Base-by-base conservation (phyloP, 2,888 invertebrate species). In the Zonitis immaculata region DNA sequence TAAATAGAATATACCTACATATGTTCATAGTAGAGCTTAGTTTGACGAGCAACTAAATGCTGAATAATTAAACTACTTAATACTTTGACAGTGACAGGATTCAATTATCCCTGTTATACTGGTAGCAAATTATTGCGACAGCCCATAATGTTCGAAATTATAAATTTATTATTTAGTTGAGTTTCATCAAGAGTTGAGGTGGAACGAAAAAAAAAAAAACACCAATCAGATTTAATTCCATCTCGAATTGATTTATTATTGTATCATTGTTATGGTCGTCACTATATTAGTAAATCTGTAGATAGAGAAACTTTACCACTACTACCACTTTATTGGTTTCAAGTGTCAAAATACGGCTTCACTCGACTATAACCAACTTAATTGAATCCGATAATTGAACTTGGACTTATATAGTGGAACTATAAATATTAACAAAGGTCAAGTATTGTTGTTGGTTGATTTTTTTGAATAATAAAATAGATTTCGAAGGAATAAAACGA, bases 331-430 rank as follows among this genome's bases (percentile, higher is more conserved):
- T 42, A 47, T 47, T 30, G 47, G 44, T 42, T 47, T 52, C 52
- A 28, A 18, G 20, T 9, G 30, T n/a, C 25, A 47, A 32, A 49
- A 26, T 49, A 49, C 42, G 53, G 53, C 49, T 49, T 53, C 53
- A 42, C 53, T 28, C 32, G 11, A 42, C 46, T 46, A 46, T n/a
- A n/a, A 20, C 53, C 49, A 43, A 46, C 53, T 46, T 49, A 49
- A 53, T 53, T 49, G 53, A 53, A 53, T 53, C 46, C 42, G 53
- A 53, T 53, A 49, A 53, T 53, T 42, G 30, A 53, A 45, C 45
- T 14, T 32, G 49, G 46, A 35, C 46, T 14, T 14, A 49, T 39
- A 43, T 35, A 12, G 44, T 18, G 9, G n/a, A 44, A 52, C 44
- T 30, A 48, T 53, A 44, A 49, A 42, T 44, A 45, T 39, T 48